phyloP scores from a whole-genome alignment of 92 coral and sea anemone genomes.

The Palythoa grandiflora region DNA sequence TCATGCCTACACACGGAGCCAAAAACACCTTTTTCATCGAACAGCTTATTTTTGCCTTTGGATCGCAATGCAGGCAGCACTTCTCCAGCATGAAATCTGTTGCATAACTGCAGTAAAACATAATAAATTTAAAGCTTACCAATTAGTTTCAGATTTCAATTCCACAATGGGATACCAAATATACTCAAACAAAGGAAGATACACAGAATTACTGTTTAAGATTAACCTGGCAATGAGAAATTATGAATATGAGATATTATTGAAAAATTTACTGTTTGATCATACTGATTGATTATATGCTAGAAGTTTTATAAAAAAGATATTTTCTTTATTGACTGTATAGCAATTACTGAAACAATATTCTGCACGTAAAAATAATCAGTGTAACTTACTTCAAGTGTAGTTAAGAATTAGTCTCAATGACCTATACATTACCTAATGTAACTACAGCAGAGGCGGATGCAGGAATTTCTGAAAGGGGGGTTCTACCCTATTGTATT shows the following conservation, averaged over 20 bases:
- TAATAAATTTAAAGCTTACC: not conserved
- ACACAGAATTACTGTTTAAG: not conserved
- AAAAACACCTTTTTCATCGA: constrained; percentile 79
- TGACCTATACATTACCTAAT: not conserved
- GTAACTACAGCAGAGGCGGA: not conserved
- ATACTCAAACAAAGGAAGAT: not conserved
- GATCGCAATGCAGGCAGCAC: constrained; percentile 73
- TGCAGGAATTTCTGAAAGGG: too few relatives aligned
- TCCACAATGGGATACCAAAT: constrained; percentile 7
- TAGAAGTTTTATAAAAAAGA: too few relatives aligned
- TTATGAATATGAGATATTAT: not conserved
- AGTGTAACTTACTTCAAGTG: not conserved
- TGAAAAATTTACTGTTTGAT: not conserved
- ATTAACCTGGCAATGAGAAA: not conserved
- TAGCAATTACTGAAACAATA: too few relatives aligned
- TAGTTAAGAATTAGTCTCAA: not conserved
- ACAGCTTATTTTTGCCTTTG: constrained; percentile 74
- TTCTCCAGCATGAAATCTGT: constrained; percentile 80
- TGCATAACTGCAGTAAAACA: not conserved
- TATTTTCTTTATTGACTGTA: too few relatives aligned
- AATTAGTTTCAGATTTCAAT: not conserved
- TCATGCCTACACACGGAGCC: constrained; percentile 75
- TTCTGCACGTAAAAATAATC: not conserved
- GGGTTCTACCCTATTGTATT: too few relatives aligned
- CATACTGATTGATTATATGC: too few relatives aligned